A percentile compares a stretch with the other conserved stretches of the same genome.
These are phyloP conservation scores for Zaprionus ornatus DNA, from an alignment of 1,140 invertebrate genomes.

Conservation along the genomic window DNA sequence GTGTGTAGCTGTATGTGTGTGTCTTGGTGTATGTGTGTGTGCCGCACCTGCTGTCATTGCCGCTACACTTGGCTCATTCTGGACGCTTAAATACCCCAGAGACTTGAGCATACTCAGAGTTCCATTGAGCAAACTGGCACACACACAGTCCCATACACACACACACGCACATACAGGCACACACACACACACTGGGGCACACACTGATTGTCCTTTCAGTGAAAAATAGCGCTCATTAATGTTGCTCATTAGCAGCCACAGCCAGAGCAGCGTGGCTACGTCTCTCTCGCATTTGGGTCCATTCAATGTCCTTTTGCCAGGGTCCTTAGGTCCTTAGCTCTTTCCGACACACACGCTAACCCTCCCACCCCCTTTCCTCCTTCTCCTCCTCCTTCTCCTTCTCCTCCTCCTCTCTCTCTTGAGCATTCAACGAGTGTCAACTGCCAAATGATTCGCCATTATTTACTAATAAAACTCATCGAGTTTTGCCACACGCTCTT, in stretches of 20 bases:
- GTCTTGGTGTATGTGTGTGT: slow-evolving; percentile 22
- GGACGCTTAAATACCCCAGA: slow-evolving; percentile 71
- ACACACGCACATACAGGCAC: slow-evolving; percentile 3
- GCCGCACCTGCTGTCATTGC: slow-evolving; percentile 68
- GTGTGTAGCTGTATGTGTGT: not conserved
- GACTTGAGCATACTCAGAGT: slow-evolving; percentile 37
- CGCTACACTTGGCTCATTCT: slow-evolving; percentile 45
- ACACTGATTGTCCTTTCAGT: slow-evolving; percentile 73
- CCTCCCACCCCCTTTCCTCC: not conserved
- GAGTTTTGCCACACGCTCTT: slow-evolving; percentile 58
- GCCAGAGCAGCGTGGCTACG: not conserved
- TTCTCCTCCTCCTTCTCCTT: not conserved
- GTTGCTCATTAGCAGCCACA: slow-evolving; percentile 79
- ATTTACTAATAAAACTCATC: slow-evolving; percentile 83
- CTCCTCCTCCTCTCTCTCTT: not conserved
- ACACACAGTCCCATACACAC: slow-evolving; percentile 6
- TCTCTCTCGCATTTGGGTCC: slow-evolving; percentile 14
- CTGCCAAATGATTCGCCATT: slow-evolving; percentile 83
- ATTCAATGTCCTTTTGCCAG: slow-evolving; percentile 13
- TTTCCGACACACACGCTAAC: not conserved
- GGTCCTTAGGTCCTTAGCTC: slow-evolving; percentile 22
- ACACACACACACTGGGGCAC: not conserved
- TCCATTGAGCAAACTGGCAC: slow-evolving; percentile 4
- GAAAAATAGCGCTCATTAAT: slow-evolving; percentile 82
- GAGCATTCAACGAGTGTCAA: slow-evolving; percentile 76